These are phyloP conservation scores for Trachythela sp. DNA, from an alignment of 64 coral and sea anemone species.

Conservation along the genomic window DNA sequence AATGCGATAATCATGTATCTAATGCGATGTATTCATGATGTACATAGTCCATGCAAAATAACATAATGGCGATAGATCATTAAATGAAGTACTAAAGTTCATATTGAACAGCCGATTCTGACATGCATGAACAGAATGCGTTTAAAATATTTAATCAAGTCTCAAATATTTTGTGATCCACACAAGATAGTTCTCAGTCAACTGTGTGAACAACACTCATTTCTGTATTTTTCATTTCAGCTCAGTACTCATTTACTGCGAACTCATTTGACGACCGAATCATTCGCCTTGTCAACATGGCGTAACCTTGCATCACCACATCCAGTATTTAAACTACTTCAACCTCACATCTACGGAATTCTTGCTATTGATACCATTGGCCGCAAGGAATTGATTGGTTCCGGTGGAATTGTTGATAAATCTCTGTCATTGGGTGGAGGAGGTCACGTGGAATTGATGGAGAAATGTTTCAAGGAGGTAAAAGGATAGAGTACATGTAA, in stretches of 20 bases:
- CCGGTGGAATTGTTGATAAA: background rate
- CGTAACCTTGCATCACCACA: background rate
- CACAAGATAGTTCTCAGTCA: no score
- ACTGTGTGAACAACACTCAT: no score
- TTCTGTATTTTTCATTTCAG: background rate
- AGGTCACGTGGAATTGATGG: background rate
- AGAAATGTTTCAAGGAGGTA: background rate
- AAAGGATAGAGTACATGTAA: no score
- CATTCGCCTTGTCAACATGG: background rate
- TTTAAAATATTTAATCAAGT: no score
- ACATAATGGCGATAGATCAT: no score
- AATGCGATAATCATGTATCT: no score
- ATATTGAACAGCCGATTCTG: no score
- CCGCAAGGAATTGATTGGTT: background rate
- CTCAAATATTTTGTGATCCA: no score
- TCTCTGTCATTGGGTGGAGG: background rate
- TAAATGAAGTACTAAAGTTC: no score
- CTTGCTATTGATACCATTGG: constrained; percentile 1
- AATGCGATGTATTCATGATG: no score
- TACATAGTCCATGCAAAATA: no score
- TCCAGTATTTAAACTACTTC: constrained; percentile 1
- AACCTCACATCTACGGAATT: constrained; percentile 3
- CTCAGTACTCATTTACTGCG: background rate
- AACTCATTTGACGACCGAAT: background rate
- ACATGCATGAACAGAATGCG: no score